These are phyloP conservation scores for Bubo scandiacus DNA, from an alignment of 2,113 vertebrate genomes.

Conservation along the genomic window DNA sequence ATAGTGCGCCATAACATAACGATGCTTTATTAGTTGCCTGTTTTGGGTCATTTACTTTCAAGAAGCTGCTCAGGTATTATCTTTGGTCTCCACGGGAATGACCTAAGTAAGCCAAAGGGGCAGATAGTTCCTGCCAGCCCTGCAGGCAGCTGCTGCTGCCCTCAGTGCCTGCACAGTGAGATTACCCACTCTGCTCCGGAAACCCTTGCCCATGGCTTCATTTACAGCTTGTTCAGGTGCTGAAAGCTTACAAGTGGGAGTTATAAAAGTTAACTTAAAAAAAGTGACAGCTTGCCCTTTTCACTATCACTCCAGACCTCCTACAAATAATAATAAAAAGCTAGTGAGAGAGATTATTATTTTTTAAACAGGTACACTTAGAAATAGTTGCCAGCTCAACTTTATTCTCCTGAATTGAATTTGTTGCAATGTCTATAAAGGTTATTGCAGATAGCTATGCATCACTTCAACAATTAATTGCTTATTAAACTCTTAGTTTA, in stretches of 20 bases:
- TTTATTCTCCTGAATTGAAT: neutral
- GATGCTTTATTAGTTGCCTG: neutral
- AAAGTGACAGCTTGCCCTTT: neutral
- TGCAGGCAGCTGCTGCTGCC: neutral
- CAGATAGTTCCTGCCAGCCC: fast-evolving
- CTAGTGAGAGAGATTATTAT: neutral
- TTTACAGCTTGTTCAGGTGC: neutral
- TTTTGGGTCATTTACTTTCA: neutral
- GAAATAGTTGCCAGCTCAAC: neutral
- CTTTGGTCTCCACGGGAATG: neutral
- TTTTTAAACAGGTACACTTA: neutral
- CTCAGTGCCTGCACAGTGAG: fast-evolving
- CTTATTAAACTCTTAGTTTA: constrained; percentile 21
- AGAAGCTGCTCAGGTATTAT: neutral
- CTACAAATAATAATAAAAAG: neutral
- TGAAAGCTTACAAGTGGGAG: neutral
- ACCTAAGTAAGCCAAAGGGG: neutral
- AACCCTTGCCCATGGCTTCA: neutral
- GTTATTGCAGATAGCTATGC: constrained; percentile 20
- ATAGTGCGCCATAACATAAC: fast-evolving
- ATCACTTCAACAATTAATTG: constrained; percentile 49
- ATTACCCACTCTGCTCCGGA: neutral
- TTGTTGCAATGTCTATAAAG: neutral
- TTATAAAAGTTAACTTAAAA: neutral
- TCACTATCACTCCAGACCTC: neutral